Evolutionary conservation across 2,113 vertebrate species (phyloP).

Genomic region (Eira barbara): DNA sequence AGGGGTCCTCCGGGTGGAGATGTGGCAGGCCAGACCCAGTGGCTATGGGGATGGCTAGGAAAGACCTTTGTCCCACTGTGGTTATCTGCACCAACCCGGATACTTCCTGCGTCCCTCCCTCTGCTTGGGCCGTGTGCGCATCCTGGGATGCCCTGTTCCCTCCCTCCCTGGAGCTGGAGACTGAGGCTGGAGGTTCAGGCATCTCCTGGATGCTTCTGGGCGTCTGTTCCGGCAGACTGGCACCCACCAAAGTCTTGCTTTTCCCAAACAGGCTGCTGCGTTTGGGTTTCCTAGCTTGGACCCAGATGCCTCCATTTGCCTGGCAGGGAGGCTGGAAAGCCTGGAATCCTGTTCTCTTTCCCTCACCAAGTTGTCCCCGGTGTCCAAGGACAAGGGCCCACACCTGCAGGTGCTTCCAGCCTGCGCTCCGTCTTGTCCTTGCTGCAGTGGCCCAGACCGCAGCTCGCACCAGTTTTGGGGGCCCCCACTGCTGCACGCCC

Average conservation of each 20-base stretch:
- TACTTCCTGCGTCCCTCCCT: background rate
- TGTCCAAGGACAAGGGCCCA: background rate
- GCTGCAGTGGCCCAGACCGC: background rate
- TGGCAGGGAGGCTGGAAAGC: background rate
- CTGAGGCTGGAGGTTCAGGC: background rate
- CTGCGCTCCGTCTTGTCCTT: rapidly evolving
- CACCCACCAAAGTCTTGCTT: background rate
- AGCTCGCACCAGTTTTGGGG: background rate
- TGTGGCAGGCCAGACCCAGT: background rate
- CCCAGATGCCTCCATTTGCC: background rate
- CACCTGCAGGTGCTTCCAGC: too few species aligned
- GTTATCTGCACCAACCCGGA: rapidly evolving
- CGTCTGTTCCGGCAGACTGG: background rate
- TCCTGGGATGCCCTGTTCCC: background rate
- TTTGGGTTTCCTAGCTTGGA: background rate
- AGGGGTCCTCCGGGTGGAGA: background rate
- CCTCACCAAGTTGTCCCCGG: background rate
- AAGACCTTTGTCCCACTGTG: background rate
- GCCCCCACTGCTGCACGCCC: background rate
- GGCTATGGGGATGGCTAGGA: background rate
- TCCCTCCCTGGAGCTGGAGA: background rate
- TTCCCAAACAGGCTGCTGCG: background rate
- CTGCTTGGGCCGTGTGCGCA: background rate
- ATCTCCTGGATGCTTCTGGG: background rate
- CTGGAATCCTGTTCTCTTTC: background rate